Base-by-base conservation (phyloP, 2,113 vertebrate genomes). In the Rousettus leschenaultii region DNA sequence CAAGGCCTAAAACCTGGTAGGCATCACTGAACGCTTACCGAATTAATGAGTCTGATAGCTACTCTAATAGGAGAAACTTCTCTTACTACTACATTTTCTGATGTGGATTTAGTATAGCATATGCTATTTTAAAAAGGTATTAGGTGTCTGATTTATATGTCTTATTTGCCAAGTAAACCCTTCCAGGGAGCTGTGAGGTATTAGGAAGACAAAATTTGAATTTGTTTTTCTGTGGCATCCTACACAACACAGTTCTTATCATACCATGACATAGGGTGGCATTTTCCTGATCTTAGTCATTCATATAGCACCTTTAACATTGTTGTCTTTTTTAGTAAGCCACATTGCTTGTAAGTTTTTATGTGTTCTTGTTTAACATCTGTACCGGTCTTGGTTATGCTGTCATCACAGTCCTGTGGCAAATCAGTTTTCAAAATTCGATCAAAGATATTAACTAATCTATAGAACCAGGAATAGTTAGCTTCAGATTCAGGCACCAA, bases 351-450 rank as follows among this genome's bases (percentile, higher is more conserved):
- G 74, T 89, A 93, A 86, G 51, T 11, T 70, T 86, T 95, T 79
- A 33, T 87, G 28, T 63, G 28, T 79, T 89, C 24, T 94, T 94
- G 74, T 91, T 78, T 95, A 82, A 96, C 61, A 88, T 51, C 51
- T 88, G 4, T 68, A 28, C 89, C 82, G 51, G 59, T 74, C 79
- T 93, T 77, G 11, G 18, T n/a, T 88, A 26, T 89, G 83, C 43
- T 90, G 40, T 15, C n/a, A 19, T 89, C 14, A 51, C 45, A 79
- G 6, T 70, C 30, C 33, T 68, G 45, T 40, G 30, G 48, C 48
- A 53, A 77, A 43, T 61, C 48, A 28, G 11, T 80, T 94, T 35
- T 89, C 87, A 14, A 87, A 89, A 65, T 84, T 35, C 83, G n/a
- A 78, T 45, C 30, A 53, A 66, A 70, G 7, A 19, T 63, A 43